phyloP scores from a whole-genome alignment of 2,797 vertebrate species.

The Dipus sagitta region DNA sequence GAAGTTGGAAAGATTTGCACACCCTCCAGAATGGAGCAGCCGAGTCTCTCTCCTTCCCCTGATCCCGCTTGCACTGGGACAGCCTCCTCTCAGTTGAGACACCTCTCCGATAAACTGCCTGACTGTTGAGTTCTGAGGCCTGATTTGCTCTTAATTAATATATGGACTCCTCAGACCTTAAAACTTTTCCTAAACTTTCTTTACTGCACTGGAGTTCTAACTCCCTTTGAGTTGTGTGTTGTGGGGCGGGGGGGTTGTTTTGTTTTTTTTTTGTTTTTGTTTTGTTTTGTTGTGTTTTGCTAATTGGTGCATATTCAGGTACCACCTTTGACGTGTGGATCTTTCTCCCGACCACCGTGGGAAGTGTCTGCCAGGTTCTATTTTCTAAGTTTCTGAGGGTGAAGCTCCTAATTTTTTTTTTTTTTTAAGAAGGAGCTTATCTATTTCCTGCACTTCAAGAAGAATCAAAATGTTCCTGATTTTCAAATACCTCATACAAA shows the following conservation, averaged over 20 bases:
- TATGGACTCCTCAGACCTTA: slow-evolving; percentile 48
- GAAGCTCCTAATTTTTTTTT: slow-evolving; percentile 80
- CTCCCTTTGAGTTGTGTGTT: slow-evolving; percentile 67
- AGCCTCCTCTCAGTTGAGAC: background rate
- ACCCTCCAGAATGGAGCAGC: slow-evolving; percentile 82
- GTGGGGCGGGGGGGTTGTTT: too few species aligned
- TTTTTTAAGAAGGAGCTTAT: slow-evolving; percentile 84
- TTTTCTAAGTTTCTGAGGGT: slow-evolving; percentile 87
- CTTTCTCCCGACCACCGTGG: slow-evolving; percentile 83
- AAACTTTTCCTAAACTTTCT: slow-evolving; percentile 55
- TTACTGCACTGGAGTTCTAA: slow-evolving; percentile 75
- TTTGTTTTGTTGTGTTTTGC: slow-evolving; percentile 56
- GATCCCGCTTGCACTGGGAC: background rate
- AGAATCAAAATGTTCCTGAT: slow-evolving; percentile 90
- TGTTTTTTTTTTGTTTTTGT: too few species aligned
- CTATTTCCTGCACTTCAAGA: slow-evolving; percentile 87
- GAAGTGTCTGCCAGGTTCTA: slow-evolving; percentile 83
- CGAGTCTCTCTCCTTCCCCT: background rate
- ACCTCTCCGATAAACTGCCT: slow-evolving; percentile 3
- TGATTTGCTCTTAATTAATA: slow-evolving; percentile 49
- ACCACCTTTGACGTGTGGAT: slow-evolving; percentile 83
- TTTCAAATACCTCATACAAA: slow-evolving; percentile 90
- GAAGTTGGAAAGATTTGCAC: slow-evolving; percentile 85
- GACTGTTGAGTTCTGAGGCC: slow-evolving; percentile 53
- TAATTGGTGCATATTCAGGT: slow-evolving; percentile 84